Evolutionary conservation across 2,797 vertebrate genomes (phyloP), one percentile per base, ranked within the genome.

Genomic region (Mionectes olivaceus): DNA sequence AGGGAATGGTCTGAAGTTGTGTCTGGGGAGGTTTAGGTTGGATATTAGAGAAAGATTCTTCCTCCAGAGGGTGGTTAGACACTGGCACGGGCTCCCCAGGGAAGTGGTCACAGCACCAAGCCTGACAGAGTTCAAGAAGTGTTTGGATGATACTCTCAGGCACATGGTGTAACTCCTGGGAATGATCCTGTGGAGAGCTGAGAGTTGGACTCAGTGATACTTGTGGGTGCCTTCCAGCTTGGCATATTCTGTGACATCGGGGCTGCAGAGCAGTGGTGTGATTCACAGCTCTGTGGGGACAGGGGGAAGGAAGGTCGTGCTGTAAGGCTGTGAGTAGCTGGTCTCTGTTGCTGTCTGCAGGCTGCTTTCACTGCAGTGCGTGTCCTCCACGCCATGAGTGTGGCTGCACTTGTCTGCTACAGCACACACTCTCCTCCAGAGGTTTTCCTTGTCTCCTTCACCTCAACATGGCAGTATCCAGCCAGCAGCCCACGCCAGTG

Each of bases 341-440:
- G 30, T 70, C 59, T 32, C 57, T 2, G 2, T 24, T 64, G 70
- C 69, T 63, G 37, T 32, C 37, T 28, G 63, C 12, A 2, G 33
- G 46, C 32, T 79, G 43, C 35, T 81, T 55, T 63, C 1, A 1
- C 33, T 37, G 65, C 14, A 8, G 19, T 3, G 7, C 1, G 1
- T 35, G 9, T 16, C 49, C 41, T 56, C 60, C 41, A 6, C 10
- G 37, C 44, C 28, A 8, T 1, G 10, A 49, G 41, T 5, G 28
- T 43, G 57, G 41, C 47, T 70, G 68, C 14, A 10, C 30, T 18
- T 50, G 28, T 41, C 41, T 43, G 33, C 43, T 16, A 9, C 2
- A 0, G 37, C 35, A 11, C 21, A 32, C 2, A 0, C 2, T 5
- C 46, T 50, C 27, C 41, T 55, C 52, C 50, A n/a, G 1, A 69